These are phyloP conservation scores for Tachyglossus aculeatus DNA, from an alignment of 2,797 vertebrate species.

Conservation along the genomic window DNA sequence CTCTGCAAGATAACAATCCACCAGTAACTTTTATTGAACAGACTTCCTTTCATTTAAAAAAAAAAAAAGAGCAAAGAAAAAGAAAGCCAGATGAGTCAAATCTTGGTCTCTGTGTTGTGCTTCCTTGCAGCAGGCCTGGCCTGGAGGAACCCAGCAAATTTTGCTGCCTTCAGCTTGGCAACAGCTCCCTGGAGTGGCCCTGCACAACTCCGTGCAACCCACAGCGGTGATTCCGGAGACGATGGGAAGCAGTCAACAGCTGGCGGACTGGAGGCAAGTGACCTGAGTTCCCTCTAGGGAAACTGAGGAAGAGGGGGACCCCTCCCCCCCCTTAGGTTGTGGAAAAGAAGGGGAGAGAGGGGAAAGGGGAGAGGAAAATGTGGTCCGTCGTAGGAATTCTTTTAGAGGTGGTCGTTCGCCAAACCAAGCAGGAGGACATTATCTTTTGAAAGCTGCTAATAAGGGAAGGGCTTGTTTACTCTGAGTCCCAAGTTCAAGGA, in stretches of 20 bases:
- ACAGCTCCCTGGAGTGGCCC: conserved; percentile 92
- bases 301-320: not conserved
- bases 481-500: not conserved
- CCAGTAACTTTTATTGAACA: conserved; percentile 64
- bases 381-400: not conserved
- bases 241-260: conserved; percentile 79
- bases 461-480: conserved; percentile 8
- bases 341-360: not conserved
- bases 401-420: not conserved
- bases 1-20: conserved; percentile 81
- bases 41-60: conserved; percentile 55
- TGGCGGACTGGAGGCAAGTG: conserved; percentile 89
- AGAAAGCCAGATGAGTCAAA: conserved; percentile 47
- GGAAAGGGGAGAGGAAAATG: not conserved
- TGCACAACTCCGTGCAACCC: conserved; percentile 90
- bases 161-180: conserved; percentile 97
- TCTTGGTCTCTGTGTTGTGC: conserved; percentile 61
- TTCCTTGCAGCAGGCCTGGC: conserved; percentile 93
- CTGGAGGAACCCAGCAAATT: conserved; percentile 95
- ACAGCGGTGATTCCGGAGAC: conserved; percentile 84
- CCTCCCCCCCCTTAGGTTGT: too few relatives aligned
- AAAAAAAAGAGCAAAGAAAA: too few relatives aligned
- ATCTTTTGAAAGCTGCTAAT: not conserved
- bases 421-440: not conserved
- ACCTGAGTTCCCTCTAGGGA: not conserved